Conservation (phyloP, 2,797 vertebrate genomes). For the Ctenochaetus hawaiiensis region DNA sequence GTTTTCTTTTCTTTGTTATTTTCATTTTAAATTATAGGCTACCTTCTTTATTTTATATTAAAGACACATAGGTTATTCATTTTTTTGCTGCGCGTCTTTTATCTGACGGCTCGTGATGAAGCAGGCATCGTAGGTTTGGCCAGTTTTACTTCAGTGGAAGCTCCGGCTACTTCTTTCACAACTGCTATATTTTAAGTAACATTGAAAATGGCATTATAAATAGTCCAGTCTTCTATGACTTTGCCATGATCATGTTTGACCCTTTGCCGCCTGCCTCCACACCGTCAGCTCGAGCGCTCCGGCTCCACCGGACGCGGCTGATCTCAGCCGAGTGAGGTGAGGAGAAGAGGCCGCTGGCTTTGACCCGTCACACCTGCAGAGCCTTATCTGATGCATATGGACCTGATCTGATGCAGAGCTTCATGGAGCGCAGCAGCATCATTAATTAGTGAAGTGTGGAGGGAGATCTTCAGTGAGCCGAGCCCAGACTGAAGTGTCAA, state of each 20-base stretch:
- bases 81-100: not conserved
- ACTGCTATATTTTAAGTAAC: not conserved
- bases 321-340: conserved; percentile 51
- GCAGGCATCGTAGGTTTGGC: too few species aligned
- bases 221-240: not conserved
- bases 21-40: too few species aligned
- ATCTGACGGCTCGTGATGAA: not conserved
- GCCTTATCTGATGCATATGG: not conserved
- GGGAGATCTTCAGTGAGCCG: not conserved
- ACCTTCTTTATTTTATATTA: too few species aligned
- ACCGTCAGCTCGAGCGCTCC: conserved; percentile 11
- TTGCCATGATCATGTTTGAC: not conserved
- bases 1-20: too few species aligned
- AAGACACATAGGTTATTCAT: too few species aligned
- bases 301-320: conserved; percentile 36
- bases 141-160: not conserved
- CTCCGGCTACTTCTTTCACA: too few species aligned
- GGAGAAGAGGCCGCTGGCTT: conserved; percentile 44
- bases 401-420: not conserved
- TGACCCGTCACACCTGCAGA: not conserved
- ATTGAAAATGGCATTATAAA: not conserved
- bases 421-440: not conserved
- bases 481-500: too few species aligned
- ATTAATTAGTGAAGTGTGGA: not conserved
- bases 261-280: not conserved